Percentiles rank a stretch among this genome's conserved stretches.
phyloP scores from a whole-genome alignment of 1,140 invertebrate genomes.

The Magallana gigas region DNA sequence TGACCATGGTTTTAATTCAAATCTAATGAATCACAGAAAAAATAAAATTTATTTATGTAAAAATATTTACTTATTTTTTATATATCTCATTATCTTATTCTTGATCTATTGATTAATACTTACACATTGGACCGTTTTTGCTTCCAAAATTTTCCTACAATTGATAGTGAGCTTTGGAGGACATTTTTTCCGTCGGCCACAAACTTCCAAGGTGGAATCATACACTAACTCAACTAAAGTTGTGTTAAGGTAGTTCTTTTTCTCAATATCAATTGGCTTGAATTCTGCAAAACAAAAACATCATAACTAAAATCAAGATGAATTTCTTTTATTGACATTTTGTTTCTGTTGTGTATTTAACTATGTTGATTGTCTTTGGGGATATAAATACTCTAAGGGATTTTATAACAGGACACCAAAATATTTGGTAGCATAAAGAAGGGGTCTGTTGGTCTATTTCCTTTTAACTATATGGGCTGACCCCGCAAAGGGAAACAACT shows the following conservation, averaged over 20 bases:
- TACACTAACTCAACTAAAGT: constrained; percentile 6
- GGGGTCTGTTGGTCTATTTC: background rate
- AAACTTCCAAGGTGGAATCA: background rate
- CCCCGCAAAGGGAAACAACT: no score
- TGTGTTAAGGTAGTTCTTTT: background rate
- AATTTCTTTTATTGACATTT: background rate
- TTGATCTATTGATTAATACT: background rate
- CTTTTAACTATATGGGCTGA: no score
- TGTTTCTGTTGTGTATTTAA: no score
- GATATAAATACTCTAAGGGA: no score
- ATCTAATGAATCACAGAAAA: no score
- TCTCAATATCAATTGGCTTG: constrained; percentile 4
- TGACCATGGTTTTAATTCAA: no score
- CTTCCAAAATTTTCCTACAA: constrained; percentile 7
- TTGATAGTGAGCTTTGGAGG: background rate
- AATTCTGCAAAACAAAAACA: background rate
- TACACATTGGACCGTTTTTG: constrained; percentile 5
- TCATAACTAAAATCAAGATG: background rate
- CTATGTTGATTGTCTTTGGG: no score
- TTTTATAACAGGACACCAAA: background rate
- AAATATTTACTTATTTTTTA: no score
- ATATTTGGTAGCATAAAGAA: background rate
- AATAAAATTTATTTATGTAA: no score
- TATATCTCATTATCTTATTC: no score
- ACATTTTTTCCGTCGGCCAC: background rate